These are phyloP conservation scores for Zhengitettix transpicula DNA, from an alignment of 2,888 invertebrate species.

Conservation along the genomic window DNA sequence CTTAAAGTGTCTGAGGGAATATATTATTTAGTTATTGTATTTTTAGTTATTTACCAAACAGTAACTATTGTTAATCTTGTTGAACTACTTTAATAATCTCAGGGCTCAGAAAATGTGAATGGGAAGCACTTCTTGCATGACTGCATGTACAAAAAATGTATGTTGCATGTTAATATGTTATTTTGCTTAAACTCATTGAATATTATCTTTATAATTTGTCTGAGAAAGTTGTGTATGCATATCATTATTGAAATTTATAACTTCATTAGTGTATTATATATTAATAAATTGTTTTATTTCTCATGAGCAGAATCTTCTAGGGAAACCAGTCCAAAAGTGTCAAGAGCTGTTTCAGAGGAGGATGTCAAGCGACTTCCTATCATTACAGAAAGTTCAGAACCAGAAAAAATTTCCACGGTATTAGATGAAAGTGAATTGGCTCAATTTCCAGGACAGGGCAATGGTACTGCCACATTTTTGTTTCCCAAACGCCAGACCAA, in stretches of 20 bases:
- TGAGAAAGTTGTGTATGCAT: too few species aligned
- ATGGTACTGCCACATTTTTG: conserved; percentile 5
- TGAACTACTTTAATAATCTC: too few species aligned
- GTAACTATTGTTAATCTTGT: too few species aligned
- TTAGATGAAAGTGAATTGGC: conserved; percentile 24
- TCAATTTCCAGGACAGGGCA: conserved; percentile 24
- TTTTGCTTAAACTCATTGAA: conserved; percentile 1
- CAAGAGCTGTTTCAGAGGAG: conserved; percentile 44
- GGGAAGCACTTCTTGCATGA: too few species aligned
- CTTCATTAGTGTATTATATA: too few species aligned
- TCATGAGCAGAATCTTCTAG: conserved; percentile 34
- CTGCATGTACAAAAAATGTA: background rate
- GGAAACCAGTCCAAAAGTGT: conserved; percentile 38
- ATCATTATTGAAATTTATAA: too few species aligned
- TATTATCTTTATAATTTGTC: conserved; percentile 28
- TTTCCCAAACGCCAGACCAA: conserved; percentile 13
- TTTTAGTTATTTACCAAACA: too few species aligned
- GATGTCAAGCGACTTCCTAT: conserved; percentile 33
- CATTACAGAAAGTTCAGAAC: conserved; percentile 51
- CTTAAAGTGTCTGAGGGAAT: too few species aligned
- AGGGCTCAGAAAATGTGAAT: too few species aligned
- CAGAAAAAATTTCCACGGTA: conserved; percentile 27
- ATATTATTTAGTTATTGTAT: too few species aligned
- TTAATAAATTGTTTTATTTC: background rate
- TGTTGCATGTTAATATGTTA: conserved; percentile 3